phyloP scores from a whole-genome alignment of 2,113 vertebrate genomes.

The Platanista minor region DNA sequence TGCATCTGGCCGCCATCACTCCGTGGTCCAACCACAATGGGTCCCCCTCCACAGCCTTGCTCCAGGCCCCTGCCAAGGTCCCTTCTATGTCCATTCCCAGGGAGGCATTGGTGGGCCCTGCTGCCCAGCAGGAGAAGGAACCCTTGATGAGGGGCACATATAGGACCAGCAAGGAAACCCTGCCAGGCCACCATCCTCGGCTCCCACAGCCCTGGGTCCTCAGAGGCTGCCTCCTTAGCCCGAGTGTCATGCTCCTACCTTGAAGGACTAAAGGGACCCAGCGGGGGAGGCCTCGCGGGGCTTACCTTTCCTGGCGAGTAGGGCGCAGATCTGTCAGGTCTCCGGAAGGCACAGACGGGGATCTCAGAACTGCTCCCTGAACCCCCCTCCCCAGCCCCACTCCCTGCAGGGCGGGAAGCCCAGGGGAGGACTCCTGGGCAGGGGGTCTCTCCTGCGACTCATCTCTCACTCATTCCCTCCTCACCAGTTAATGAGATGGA shows the following conservation, averaged over 20 bases:
- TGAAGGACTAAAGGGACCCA: not conserved
- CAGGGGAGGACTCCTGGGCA: not conserved
- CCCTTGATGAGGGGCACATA: rapidly evolving
- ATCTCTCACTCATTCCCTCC: not conserved
- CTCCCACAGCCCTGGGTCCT: not conserved
- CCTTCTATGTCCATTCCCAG: not conserved
- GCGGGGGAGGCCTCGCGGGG: rapidly evolving
- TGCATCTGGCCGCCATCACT: not conserved
- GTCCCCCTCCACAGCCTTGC: not conserved
- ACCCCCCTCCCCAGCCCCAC: not conserved
- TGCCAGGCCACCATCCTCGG: not conserved
- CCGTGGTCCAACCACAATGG: rapidly evolving
- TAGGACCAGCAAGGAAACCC: not conserved
- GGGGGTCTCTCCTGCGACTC: not conserved
- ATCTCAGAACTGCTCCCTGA: not conserved
- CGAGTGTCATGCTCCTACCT: rapidly evolving
- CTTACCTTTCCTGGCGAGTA: slow-evolving; percentile 88
- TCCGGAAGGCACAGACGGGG: slow-evolving; percentile 77
- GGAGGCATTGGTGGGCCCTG: too few species aligned
- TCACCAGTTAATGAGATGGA: not conserved
- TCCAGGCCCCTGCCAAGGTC: not conserved
- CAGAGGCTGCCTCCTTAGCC: too few species aligned
- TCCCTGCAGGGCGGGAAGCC: rapidly evolving
- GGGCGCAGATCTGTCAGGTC: slow-evolving; percentile 86
- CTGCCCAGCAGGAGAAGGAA: not conserved